Evolutionary conservation across 2,113 vertebrate species (phyloP), one percentile per base, ranked within the genome.

Genomic region (Reinhardtius hippoglossoides): DNA sequence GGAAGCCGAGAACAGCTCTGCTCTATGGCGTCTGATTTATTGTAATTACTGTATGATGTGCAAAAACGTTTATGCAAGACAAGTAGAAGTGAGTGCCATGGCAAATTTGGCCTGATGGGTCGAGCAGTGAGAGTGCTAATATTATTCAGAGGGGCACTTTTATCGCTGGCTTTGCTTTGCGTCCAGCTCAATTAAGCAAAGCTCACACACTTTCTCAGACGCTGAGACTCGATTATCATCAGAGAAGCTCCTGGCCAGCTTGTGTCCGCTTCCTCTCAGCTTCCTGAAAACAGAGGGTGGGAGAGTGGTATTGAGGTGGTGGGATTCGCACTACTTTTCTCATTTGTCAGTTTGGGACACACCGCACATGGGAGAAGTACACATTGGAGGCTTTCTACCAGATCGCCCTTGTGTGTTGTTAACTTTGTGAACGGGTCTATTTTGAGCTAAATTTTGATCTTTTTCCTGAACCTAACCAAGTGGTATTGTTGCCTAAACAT

Each of bases 101-200:
- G 77, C 67, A 76, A 74, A 79, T 83, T 80, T 85, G 80, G 71
- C 86, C 74, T 84, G 84, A 89, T 85, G 81, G 67, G 78, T 24
- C 5, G 70, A 73, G 68, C 76, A 72, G 69, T 61, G 78, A 84
- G 81, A 67, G 74, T n/a, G 37, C 59, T 76, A 78, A 85, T 88
- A 77, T 90, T 84, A 86, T 88, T 91, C 76, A 87, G 85, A 74
- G 48, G 61, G 81, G 75, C 56, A 64, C 82, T 87, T 83, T 85
- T 80, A 80, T 78, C 82, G 72, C 60, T 18, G 65, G 68, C 84
- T 83, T 82, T 78, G 75, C 83, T 83, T 88, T 83, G 76, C 84
- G 76, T 87, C 86, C 81, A 60, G 76, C 84, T 84, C 79, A 84
- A 85, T 91, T 88, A 90, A 76, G 77, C 78, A 84, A 84, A 78